phyloP scores from a whole-genome alignment of 1,140 invertebrate genomes.

The Drosophila tsacasi region DNA sequence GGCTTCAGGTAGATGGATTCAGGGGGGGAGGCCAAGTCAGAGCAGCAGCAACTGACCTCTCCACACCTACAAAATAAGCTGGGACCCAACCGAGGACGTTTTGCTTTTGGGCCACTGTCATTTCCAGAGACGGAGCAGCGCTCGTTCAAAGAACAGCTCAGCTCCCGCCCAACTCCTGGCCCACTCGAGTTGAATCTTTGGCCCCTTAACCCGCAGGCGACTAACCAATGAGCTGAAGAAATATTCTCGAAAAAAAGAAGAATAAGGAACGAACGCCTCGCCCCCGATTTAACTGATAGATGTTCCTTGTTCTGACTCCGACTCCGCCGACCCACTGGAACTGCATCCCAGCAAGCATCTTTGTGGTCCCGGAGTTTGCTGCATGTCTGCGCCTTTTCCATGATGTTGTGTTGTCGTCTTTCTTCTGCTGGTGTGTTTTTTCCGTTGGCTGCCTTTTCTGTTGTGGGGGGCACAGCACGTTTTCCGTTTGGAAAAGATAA shows the following conservation, averaged over 20 bases:
- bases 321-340: conserved; percentile 26
- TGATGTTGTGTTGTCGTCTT: conserved; percentile 26
- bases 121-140: conserved; percentile 29
- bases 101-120: conserved; percentile 63
- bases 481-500: conserved; percentile 67
- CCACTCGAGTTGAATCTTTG: conserved; percentile 41
- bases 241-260: conserved; percentile 29
- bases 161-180: conserved; percentile 14
- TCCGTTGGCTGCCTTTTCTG: conserved; percentile 24
- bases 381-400: conserved; percentile 52
- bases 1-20: conserved; percentile 2
- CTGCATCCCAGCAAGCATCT: conserved; percentile 51
- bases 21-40: background rate
- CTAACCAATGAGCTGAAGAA: conserved; percentile 55
- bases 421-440: conserved; percentile 29
- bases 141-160: conserved; percentile 22
- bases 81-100: conserved; percentile 12
- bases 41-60: conserved; percentile 53
- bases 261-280: conserved; percentile 7
- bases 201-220: conserved; percentile 35
- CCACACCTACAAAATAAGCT: conserved; percentile 50
- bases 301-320: conserved; percentile 32
- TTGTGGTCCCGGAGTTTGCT: conserved; percentile 43
- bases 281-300: conserved; percentile 40
- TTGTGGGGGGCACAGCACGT: conserved; percentile 51